Percentiles rank a stretch among this genome's conserved stretches.
Conservation (phyloP, 2,113 vertebrate species). For the Phoxinus phoxinus region DNA sequence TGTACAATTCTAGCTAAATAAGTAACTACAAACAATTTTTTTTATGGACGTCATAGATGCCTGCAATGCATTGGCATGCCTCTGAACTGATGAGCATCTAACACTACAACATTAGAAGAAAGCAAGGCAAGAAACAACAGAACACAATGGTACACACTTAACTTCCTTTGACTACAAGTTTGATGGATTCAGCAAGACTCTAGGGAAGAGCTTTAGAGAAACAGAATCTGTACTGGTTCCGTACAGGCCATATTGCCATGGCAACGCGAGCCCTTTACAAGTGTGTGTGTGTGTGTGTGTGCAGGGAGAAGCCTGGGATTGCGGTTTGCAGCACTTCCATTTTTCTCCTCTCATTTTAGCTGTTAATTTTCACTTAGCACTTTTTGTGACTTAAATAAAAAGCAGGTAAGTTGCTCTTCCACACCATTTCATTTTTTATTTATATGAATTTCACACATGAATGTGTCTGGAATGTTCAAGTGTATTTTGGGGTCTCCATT, state of each 20-base stretch:
- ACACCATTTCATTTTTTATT: background rate
- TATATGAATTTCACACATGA: slow-evolving; percentile 35
- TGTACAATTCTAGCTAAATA: background rate
- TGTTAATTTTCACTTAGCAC: slow-evolving; percentile 39
- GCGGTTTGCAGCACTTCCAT: slow-evolving; percentile 33
- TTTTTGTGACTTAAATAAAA: no score
- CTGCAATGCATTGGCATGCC: background rate
- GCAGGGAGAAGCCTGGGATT: slow-evolving; percentile 45
- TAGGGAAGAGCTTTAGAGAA: slow-evolving; percentile 25
- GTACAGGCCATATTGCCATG: slow-evolving; percentile 47
- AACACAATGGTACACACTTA: slow-evolving; percentile 20
- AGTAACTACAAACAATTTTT: background rate
- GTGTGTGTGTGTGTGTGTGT: slow-evolving; percentile 21
- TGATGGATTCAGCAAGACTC: slow-evolving; percentile 24
- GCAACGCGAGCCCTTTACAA: slow-evolving; percentile 58
- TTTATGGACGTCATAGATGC: background rate
- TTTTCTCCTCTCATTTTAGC: slow-evolving; percentile 51
- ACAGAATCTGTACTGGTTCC: slow-evolving; percentile 11
- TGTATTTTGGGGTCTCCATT: background rate
- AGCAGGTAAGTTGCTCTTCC: background rate
- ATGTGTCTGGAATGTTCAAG: slow-evolving; percentile 7
- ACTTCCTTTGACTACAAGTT: slow-evolving; percentile 22
- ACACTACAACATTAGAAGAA: no score
- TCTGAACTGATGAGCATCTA: background rate
- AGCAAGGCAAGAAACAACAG: background rate